These are phyloP conservation scores for Agonopterix heracliana DNA, from an alignment of 2,888 invertebrate genomes.

Conservation along the genomic window DNA sequence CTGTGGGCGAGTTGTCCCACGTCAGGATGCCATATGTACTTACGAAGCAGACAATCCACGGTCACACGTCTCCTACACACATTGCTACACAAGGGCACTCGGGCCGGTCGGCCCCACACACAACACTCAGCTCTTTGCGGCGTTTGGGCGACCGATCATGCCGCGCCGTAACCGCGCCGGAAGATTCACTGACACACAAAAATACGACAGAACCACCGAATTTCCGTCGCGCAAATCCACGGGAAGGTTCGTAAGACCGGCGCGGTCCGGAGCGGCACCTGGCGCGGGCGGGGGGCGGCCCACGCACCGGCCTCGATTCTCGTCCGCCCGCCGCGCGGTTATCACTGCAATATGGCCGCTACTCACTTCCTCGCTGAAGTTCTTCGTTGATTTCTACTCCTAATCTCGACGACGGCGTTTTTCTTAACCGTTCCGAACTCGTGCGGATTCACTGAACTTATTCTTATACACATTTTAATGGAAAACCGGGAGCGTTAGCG, in stretches of 20 bases:
- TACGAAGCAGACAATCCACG: slow-evolving; percentile 68
- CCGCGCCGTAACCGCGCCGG: slow-evolving; percentile 65
- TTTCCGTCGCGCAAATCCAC: slow-evolving; percentile 76
- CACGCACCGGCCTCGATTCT: slow-evolving; percentile 77
- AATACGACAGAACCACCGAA: slow-evolving; percentile 67
- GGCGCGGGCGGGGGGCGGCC: slow-evolving; percentile 75
- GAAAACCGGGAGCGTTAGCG: slow-evolving; percentile 76
- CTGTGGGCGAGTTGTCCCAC: slow-evolving; percentile 36
- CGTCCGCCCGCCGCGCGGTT: slow-evolving; percentile 77
- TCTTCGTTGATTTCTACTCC: slow-evolving; percentile 76
- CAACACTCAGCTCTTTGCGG: slow-evolving; percentile 48
- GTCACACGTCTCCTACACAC: slow-evolving; percentile 68
- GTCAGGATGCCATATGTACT: slow-evolving; percentile 57
- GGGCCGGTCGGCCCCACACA: slow-evolving; percentile 64
- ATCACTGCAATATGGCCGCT: slow-evolving; percentile 77
- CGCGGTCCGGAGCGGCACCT: slow-evolving; percentile 78
- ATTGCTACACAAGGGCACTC: slow-evolving; percentile 68
- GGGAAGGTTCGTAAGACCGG: slow-evolving; percentile 76
- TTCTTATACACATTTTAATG: slow-evolving; percentile 77
- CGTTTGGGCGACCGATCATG: slow-evolving; percentile 38
- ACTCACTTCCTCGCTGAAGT: slow-evolving; percentile 77
- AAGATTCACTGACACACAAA: slow-evolving; percentile 65
- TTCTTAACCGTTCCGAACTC: slow-evolving; percentile 74
- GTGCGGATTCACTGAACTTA: slow-evolving; percentile 76
- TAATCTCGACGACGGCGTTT: slow-evolving; percentile 74